Conservation (phyloP, 2,888 invertebrate species). For the Zeuzera pyrina region DNA sequence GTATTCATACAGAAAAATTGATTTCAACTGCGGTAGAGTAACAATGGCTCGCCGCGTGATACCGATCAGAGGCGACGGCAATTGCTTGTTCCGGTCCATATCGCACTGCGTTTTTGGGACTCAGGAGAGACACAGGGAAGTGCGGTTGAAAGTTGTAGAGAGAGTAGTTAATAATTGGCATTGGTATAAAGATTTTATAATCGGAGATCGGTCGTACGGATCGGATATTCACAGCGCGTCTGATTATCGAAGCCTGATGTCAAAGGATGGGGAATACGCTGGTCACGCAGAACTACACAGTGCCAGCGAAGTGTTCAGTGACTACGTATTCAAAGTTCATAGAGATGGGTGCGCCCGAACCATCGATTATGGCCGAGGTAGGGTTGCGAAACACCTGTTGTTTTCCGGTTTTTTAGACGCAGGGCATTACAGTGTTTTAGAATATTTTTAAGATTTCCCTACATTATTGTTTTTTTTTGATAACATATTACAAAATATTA, state of each 20-base stretch:
- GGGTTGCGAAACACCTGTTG: conserved; percentile 42
- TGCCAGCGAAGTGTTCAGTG: conserved; percentile 42
- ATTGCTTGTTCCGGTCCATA: conserved; percentile 55
- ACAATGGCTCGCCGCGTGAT: conserved; percentile 39
- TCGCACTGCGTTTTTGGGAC: conserved; percentile 47
- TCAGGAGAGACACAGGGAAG: conserved; percentile 51
- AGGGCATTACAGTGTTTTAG: conserved; percentile 59
- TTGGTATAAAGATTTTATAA: conserved; percentile 54
- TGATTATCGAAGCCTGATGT: conserved; percentile 47
- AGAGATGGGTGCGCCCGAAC: conserved; percentile 36
- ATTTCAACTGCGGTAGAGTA: no score
- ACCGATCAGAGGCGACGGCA: conserved; percentile 53
- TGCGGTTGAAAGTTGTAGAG: conserved; percentile 36
- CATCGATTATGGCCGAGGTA: conserved; percentile 50
- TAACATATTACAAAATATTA: no score
- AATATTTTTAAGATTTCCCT: no score
- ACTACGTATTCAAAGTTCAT: conserved; percentile 53
- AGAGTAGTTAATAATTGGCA: conserved; percentile 47
- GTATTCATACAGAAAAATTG: no score
- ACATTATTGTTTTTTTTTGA: no score
- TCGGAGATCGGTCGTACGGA: conserved; percentile 54
- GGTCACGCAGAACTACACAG: conserved; percentile 57
- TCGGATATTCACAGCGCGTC: conserved; percentile 23
- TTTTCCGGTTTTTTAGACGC: conserved; percentile 56
- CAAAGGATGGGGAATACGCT: conserved; percentile 52